phyloP scores from a whole-genome alignment of 2,888 invertebrate species.

The Thelaira solivaga region DNA sequence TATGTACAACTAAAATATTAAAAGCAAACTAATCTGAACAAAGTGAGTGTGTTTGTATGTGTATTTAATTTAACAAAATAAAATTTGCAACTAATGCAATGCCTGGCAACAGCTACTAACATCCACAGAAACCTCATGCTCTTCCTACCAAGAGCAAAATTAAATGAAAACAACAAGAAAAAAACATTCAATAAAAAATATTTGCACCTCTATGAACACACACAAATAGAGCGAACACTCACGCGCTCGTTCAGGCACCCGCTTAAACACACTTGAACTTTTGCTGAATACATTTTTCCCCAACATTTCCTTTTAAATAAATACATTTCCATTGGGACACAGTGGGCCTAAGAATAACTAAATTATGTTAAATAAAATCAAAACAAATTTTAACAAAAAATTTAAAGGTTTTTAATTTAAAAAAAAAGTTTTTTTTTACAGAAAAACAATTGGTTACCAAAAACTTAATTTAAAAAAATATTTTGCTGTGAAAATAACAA shows the following conservation, averaged over 20 bases:
- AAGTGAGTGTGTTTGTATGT: conserved; percentile 6
- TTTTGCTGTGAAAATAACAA: no score
- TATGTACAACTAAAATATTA: neutral
- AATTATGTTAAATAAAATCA: neutral
- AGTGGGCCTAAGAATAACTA: neutral
- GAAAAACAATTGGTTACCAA: no score
- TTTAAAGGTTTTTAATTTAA: no score
- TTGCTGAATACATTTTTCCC: conserved; percentile 30
- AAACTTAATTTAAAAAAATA: no score
- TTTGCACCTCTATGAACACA: conserved; percentile 32
- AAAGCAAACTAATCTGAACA: conserved; percentile 32
- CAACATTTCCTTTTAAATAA: conserved; percentile 45
- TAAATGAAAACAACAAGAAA: neutral
- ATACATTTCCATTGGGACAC: conserved; percentile 8
- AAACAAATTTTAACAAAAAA: no score
- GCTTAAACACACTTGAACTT: conserved; percentile 50
- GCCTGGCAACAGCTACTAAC: neutral
- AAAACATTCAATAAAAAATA: conserved; percentile 24
- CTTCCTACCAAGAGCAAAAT: conserved; percentile 4
- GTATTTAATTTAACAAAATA: conserved; percentile 9
- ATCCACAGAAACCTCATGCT: neutral
- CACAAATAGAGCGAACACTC: no score
- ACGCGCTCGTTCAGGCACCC: neutral
- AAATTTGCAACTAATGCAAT: conserved; percentile 7
- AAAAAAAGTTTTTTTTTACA: no score